phyloP scores from a whole-genome alignment of 2,888 invertebrate species.

The Meandrusa payeni region DNA sequence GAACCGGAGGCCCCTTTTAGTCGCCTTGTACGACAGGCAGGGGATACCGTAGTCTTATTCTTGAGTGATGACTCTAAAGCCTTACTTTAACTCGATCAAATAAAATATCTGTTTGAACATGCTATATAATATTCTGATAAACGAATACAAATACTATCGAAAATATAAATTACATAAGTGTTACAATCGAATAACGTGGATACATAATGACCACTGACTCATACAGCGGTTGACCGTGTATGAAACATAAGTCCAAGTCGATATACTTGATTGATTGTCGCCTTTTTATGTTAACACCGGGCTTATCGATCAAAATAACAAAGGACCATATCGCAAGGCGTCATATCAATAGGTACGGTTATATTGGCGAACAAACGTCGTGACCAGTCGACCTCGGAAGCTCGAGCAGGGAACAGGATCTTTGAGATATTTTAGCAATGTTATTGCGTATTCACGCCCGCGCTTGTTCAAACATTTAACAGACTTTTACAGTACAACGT shows the following conservation, averaged over 20 bases:
- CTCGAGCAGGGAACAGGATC: constrained; percentile 37
- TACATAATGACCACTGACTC: neutral
- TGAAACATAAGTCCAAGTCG: constrained; percentile 1
- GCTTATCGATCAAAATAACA: constrained; percentile 22
- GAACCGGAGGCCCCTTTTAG: too few species aligned
- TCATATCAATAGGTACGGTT: constrained; percentile 16
- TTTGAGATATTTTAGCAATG: constrained; percentile 32
- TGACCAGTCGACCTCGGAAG: constrained; percentile 44
- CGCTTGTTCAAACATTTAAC: constrained; percentile 5
- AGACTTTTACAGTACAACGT: constrained; percentile 4
- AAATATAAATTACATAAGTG: neutral
- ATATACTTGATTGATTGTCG: constrained; percentile 11
- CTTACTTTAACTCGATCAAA: too few species aligned
- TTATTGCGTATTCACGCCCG: constrained; percentile 1
- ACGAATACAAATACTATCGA: too few species aligned
- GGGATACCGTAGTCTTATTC: too few species aligned
- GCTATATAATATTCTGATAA: too few species aligned
- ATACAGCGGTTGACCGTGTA: constrained; percentile 2
- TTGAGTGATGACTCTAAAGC: too few species aligned
- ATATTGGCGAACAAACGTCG: constrained; percentile 28
- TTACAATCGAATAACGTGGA: neutral
- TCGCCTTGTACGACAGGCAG: too few species aligned
- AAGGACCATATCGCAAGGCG: constrained; percentile 12
- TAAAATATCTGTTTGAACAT: too few species aligned
- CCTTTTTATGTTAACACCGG: neutral